phyloP scores from a whole-genome alignment of 2,888 invertebrate species.

The Liodrosophila aerea region DNA sequence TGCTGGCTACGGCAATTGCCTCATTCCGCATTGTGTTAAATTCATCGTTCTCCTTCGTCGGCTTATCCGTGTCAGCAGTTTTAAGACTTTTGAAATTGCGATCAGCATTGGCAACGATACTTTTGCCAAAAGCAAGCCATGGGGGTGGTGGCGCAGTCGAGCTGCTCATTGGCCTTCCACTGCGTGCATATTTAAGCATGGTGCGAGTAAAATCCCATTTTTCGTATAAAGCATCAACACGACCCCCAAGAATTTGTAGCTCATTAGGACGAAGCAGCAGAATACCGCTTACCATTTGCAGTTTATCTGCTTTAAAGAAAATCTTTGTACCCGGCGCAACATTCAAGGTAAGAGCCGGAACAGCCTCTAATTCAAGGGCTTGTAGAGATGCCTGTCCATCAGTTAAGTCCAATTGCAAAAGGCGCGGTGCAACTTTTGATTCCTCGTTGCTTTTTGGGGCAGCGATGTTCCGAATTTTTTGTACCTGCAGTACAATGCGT shows the following conservation, averaged over 20 bases:
- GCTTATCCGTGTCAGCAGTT: conserved; percentile 84
- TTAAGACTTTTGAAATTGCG: conserved; percentile 88
- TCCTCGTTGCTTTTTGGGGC: conserved; percentile 96
- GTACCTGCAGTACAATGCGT: conserved; percentile 92
- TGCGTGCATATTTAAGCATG: conserved; percentile 85
- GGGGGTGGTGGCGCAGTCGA: conserved; percentile 94
- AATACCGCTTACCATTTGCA: conserved; percentile 88
- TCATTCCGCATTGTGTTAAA: conserved; percentile 95
- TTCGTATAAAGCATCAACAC: conserved; percentile 90
- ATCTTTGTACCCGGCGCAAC: conserved; percentile 96
- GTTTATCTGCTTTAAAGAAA: conserved; percentile 83
- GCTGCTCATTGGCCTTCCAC: conserved; percentile 80
- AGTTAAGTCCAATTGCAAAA: conserved; percentile 92
- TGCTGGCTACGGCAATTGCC: conserved; percentile 93
- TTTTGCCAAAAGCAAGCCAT: conserved; percentile 95
- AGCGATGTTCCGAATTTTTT: conserved; percentile 93
- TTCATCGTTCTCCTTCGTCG: conserved; percentile 88
- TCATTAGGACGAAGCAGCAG: conserved; percentile 87
- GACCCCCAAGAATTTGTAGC: conserved; percentile 91
- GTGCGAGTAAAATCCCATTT: conserved; percentile 92
- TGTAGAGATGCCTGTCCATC: conserved; percentile 92
- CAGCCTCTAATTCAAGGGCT: conserved; percentile 89
- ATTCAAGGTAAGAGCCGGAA: conserved; percentile 88
- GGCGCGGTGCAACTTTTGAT: conserved; percentile 90
- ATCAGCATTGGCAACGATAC: conserved; percentile 84